phyloP scores from a whole-genome alignment of 1,140 invertebrate species.

The Tetraneura akinire region DNA sequence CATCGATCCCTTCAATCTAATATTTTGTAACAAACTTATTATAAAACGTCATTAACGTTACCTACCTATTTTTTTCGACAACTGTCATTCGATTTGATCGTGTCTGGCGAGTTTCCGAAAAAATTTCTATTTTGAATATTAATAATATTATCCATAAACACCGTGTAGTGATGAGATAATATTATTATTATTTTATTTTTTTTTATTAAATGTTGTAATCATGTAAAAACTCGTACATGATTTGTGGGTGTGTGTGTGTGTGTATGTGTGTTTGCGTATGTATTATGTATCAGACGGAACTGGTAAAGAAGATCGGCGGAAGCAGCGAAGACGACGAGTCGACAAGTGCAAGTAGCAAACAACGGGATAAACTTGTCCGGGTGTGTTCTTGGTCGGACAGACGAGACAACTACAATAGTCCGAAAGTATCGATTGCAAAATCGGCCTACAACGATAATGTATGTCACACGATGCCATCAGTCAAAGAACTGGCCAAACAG shows the following conservation, averaged over 20 bases:
- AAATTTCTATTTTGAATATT: not conserved
- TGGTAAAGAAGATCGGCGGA: not conserved
- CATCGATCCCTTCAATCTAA: no score
- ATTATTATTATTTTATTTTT: no score
- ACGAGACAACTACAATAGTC: not conserved
- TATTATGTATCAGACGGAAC: constrained; percentile 19
- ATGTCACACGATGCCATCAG: constrained; percentile 53
- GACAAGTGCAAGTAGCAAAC: not conserved
- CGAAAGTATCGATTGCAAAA: not conserved
- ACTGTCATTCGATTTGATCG: no score
- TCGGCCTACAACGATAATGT: not conserved
- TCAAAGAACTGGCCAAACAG: constrained; percentile 56
- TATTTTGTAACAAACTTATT: no score
- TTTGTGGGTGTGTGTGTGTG: no score
- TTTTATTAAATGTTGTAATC: constrained; percentile 3
- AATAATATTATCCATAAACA: not conserved
- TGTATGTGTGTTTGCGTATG: constrained; percentile 6
- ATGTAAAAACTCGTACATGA: not conserved
- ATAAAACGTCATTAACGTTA: no score
- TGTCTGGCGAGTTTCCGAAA: not conserved
- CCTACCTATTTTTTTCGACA: no score
- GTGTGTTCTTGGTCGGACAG: constrained; percentile 50
- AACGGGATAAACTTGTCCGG: constrained; percentile 13
- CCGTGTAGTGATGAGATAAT: no score
- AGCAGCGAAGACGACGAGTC: not conserved